Conservation (phyloP, 1,140 invertebrate species). For the Aphidius gifuensis region DNA sequence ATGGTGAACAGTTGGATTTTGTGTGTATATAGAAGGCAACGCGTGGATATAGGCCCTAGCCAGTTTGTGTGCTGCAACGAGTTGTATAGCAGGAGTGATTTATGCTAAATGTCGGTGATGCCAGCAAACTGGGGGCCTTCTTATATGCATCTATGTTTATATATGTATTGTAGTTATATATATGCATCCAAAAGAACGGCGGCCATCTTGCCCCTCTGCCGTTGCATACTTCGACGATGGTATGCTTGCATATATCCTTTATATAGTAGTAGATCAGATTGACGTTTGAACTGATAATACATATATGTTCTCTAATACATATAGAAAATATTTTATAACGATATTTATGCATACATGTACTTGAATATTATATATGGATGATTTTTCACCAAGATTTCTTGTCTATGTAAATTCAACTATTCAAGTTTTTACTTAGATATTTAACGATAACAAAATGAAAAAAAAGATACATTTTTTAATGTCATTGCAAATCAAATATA, state of each 20-base stretch:
- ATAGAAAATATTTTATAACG: too few species aligned
- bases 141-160: slow-evolving; percentile 32
- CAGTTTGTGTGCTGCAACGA: slow-evolving; percentile 21
- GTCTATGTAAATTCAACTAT: too few species aligned
- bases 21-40: slow-evolving; percentile 19
- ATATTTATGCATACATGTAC: too few species aligned
- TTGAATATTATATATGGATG: too few species aligned
- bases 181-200: slow-evolving; percentile 9
- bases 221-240: slow-evolving; percentile 2
- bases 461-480: too few species aligned
- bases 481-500: too few species aligned
- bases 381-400: too few species aligned
- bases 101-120: slow-evolving; percentile 40
- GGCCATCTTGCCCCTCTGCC: slow-evolving; percentile 43
- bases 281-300: slow-evolving; percentile 26
- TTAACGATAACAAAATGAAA: too few species aligned
- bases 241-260: too few species aligned
- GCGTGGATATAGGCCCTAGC: slow-evolving; percentile 12
- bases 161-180: too few species aligned
- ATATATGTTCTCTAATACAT: too few species aligned
- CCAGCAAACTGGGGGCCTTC: slow-evolving; percentile 33
- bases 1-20: slow-evolving; percentile 34
- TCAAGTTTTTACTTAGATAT: too few species aligned
- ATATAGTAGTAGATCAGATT: slow-evolving; percentile 30
- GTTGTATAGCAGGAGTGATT: slow-evolving; percentile 45